Evolutionary conservation across 2,797 vertebrate species (phyloP), one percentile per base, ranked within the genome.

Genomic region (Rhyacichthys aspro): DNA sequence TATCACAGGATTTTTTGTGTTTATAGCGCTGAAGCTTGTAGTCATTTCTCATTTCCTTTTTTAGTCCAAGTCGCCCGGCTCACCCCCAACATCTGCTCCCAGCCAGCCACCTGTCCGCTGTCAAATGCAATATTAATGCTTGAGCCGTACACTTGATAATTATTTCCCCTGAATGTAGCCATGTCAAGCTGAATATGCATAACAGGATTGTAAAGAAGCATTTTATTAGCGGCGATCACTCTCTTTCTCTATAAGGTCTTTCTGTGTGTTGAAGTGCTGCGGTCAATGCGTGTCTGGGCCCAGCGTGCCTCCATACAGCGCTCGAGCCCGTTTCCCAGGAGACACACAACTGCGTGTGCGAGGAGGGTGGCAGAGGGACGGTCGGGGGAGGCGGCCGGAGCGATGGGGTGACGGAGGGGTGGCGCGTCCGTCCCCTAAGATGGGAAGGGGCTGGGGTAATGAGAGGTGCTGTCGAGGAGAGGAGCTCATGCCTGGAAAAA

Each of bases 341-440:
- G 81, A 88, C 83, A 55, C 83, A 86, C 80, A 88, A 86, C 87
- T 87, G 87, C 80, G 84, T 87, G 86, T 87, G 87, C 88, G 70
- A 55, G 83, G 84, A 86, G 84, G 86, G 86, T 88, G 86, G 88
- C 86, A 86, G 86, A 86, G 85, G 83, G 83, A 81, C 72, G 78
- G 81, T 61, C 67, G 44, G 55, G 46, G 81, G 81, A 28, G 3
- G 23, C 23, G 23, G 23, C 7, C 23, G 23, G 23, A n/a, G n/a
- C n/a, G n/a, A 66, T 58, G 61, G 79, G 64, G 81, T 63, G 67
- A 83, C 64, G 63, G 74, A 85, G 80, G 81, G 73, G 83, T 82
- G 88, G 88, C 82, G 86, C 66, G 75, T 80, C 10, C 57, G 67
- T 78, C 69, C 74, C 12, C 12, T 43, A 33, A 65, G 59, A 65